Evolutionary conservation across 2,797 vertebrate genomes (phyloP).

Genomic region (Galagoides demidoff): DNA sequence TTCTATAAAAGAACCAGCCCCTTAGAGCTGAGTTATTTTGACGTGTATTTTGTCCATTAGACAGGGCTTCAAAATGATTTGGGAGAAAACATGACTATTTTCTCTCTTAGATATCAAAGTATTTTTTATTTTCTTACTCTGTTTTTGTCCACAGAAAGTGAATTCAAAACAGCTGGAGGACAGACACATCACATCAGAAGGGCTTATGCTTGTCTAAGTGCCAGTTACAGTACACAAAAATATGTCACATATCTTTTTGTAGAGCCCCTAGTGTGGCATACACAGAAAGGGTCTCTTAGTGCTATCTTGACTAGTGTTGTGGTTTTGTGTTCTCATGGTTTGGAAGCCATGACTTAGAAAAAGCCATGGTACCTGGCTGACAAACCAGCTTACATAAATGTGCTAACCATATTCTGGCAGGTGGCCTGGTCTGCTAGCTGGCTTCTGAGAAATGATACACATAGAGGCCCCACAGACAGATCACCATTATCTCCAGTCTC

Average conservation of each 20-base stretch:
- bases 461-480: slow-evolving; percentile 57
- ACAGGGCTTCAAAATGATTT: slow-evolving; percentile 27
- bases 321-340: slow-evolving; percentile 59
- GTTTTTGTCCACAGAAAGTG: slow-evolving; percentile 26
- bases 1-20: slow-evolving; percentile 26
- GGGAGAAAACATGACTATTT: slow-evolving; percentile 21
- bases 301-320: slow-evolving; percentile 41
- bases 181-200: not conserved
- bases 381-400: slow-evolving; percentile 58
- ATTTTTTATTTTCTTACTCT: slow-evolving; percentile 50
- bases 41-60: not conserved
- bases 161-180: slow-evolving; percentile 58
- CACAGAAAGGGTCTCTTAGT: slow-evolving; percentile 17
- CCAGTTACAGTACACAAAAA: not conserved
- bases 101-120: slow-evolving; percentile 43
- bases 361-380: slow-evolving; percentile 65
- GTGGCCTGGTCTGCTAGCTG: slow-evolving; percentile 62
- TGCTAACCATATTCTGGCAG: slow-evolving; percentile 71
- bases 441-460: slow-evolving; percentile 72
- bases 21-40: slow-evolving; percentile 46
- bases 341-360: slow-evolving; percentile 59
- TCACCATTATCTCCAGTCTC: slow-evolving; percentile 61
- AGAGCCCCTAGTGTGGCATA: not conserved
- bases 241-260: not conserved
- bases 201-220: not conserved